Conservation (phyloP, 2,888 invertebrate genomes). For the Hemistola chrysoprasaria region DNA sequence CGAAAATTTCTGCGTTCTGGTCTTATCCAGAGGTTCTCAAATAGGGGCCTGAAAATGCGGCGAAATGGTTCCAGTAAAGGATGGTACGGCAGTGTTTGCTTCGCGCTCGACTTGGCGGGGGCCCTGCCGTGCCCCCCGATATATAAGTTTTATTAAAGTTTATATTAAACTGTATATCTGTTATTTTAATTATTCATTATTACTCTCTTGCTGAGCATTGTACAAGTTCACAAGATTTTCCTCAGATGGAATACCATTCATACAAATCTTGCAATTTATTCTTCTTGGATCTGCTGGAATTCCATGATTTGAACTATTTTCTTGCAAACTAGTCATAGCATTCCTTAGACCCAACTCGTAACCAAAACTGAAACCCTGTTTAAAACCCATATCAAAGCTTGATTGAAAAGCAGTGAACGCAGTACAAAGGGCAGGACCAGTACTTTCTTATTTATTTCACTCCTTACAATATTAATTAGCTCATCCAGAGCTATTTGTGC, state of each 20-base stretch:
- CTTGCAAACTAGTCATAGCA: slow-evolving; percentile 37
- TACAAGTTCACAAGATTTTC: slow-evolving; percentile 59
- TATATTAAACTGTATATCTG: slow-evolving; percentile 1
- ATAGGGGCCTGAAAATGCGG: too few species aligned
- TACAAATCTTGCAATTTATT: slow-evolving; percentile 68
- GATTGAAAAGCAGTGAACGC: slow-evolving; percentile 85
- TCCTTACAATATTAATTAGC: too few species aligned
- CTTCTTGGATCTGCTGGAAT: slow-evolving; percentile 38
- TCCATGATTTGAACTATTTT: slow-evolving; percentile 2
- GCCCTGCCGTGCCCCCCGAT: too few species aligned
- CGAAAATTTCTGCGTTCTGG: too few species aligned
- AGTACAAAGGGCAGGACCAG: too few species aligned
- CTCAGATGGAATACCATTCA: slow-evolving; percentile 38
- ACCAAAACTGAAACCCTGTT: slow-evolving; percentile 84
- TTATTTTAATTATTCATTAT: slow-evolving; percentile 38
- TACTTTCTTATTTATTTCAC: too few species aligned
- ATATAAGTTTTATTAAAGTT: too few species aligned
- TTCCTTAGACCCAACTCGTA: slow-evolving; percentile 75
- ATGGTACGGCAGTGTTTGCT: too few species aligned
- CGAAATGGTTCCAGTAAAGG: too few species aligned
- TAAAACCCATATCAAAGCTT: slow-evolving; percentile 87
- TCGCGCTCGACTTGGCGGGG: too few species aligned
- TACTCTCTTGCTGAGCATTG: slow-evolving; percentile 60
- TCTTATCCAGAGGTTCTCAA: too few species aligned
- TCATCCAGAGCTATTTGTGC: too few species aligned